phyloP scores from a whole-genome alignment of 1,140 invertebrate genomes.

The Rhopalosiphum padi region DNA sequence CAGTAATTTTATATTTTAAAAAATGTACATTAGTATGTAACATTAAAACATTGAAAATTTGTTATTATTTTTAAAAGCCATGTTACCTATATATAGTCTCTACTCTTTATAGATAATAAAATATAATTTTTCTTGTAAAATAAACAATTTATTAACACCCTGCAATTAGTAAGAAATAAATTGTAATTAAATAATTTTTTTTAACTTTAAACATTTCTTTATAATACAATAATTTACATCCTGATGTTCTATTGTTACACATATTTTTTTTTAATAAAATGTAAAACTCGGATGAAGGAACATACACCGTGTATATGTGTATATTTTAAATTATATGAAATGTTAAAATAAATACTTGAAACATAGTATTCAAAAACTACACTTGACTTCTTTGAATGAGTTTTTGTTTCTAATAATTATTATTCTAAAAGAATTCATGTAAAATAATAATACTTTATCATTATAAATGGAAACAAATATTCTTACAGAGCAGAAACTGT shows the following conservation, averaged over 20 bases:
- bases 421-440: background rate
- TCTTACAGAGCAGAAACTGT: background rate
- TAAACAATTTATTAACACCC: background rate
- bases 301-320: background rate
- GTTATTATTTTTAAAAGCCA: background rate
- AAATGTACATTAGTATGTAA: background rate
- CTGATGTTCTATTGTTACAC: background rate
- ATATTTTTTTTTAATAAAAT: constrained; percentile 11
- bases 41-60: background rate
- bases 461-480: constrained; percentile 29
- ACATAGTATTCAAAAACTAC: background rate
- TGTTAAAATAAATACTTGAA: constrained; percentile 29
- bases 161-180: background rate
- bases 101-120: background rate
- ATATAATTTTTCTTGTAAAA: background rate
- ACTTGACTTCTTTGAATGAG: constrained; percentile 29
- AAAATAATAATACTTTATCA: constrained; percentile 20
- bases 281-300: background rate
- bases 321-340: constrained; percentile 9
- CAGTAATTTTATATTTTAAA: background rate
- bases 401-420: constrained; percentile 23
- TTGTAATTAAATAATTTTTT: background rate
- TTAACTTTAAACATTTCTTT: background rate
- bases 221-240: background rate
- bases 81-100: background rate